These are phyloP conservation scores for Cecidostiba fungosa DNA, from an alignment of 2,888 invertebrate genomes.

Conservation along the genomic window DNA sequence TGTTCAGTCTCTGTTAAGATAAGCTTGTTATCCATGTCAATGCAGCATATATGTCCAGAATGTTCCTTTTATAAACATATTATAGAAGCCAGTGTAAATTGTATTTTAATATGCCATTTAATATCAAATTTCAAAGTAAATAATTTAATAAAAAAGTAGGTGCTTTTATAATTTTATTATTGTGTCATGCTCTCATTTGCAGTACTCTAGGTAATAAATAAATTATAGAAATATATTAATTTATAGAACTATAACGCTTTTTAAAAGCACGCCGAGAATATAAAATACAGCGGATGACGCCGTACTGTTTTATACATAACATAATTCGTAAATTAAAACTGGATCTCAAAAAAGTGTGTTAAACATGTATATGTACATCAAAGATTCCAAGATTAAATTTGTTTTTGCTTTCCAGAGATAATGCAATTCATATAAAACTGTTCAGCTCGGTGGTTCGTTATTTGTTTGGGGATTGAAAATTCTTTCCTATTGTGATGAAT, in stretches of 20 bases:
- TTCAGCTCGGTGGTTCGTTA: background rate
- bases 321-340: background rate
- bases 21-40: background rate
- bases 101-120: background rate
- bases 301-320: background rate
- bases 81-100: background rate
- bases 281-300: too few relatives aligned
- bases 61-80: background rate
- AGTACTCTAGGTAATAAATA: too few relatives aligned
- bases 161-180: too few relatives aligned
- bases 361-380: background rate
- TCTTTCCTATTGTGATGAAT: background rate
- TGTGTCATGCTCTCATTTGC: too few relatives aligned
- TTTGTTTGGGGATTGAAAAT: slow-evolving; percentile 2
- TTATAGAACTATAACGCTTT: background rate
- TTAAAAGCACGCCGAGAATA: background rate
- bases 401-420: slow-evolving; percentile 15
- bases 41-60: background rate
- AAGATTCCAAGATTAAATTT: background rate
- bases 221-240: too few relatives aligned
- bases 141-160: background rate
- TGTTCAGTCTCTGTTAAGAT: background rate
- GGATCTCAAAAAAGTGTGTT: background rate
- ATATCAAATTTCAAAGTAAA: background rate
- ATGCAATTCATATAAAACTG: background rate